Conservation (phyloP, 1,140 invertebrate genomes). For the Drosophila setifemur region DNA sequence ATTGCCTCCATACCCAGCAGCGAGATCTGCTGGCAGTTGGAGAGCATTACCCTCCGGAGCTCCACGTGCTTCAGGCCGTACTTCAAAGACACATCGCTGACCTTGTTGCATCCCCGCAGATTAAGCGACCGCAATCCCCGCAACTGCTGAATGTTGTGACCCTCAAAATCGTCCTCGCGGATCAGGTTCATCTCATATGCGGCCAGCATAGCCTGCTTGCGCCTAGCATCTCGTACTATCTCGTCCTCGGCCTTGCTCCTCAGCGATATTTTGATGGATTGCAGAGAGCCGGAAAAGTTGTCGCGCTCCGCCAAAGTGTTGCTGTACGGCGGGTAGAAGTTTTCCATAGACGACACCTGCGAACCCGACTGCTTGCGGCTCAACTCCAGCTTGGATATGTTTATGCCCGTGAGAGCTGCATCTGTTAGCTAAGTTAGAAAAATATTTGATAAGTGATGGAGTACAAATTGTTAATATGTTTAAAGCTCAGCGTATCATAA, state of each 20-base stretch:
- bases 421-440: conserved; percentile 85
- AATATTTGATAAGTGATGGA: too few relatives aligned
- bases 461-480: too few relatives aligned
- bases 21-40: conserved; percentile 87
- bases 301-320: conserved; percentile 39
- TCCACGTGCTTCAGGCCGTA: conserved; percentile 87
- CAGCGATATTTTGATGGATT: conserved; percentile 84
- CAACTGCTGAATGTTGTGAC: conserved; percentile 85
- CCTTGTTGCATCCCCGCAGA: conserved; percentile 86
- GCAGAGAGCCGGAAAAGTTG: conserved; percentile 41
- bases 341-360: conserved; percentile 40
- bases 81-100: conserved; percentile 88
- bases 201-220: conserved; percentile 85
- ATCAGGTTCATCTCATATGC: conserved; percentile 85
- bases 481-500: too few relatives aligned
- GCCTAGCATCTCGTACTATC: conserved; percentile 86
- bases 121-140: conserved; percentile 85
- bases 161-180: conserved; percentile 81
- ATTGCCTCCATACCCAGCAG: conserved; percentile 86
- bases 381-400: conserved; percentile 77
- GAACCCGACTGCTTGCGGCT: conserved; percentile 44
- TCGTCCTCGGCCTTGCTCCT: conserved; percentile 87
- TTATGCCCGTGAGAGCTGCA: conserved; percentile 86
- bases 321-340: conserved; percentile 64
- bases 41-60: conserved; percentile 84